phyloP scores from a whole-genome alignment of 1,140 invertebrate species.

The Solenopsis invicta region DNA sequence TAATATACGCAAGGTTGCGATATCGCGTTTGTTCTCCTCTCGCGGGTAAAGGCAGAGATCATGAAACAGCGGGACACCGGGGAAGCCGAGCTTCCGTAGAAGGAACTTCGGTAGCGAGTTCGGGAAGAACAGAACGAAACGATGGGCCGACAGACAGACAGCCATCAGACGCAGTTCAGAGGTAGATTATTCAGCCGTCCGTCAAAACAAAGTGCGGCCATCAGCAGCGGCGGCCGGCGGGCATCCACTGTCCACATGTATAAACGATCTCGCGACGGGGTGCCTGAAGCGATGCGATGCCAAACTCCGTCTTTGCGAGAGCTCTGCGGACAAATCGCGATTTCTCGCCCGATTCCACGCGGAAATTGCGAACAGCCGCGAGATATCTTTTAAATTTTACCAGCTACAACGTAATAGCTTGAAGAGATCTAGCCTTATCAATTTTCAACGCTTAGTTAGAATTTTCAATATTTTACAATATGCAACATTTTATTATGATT shows the following conservation, averaged over 20 bases:
- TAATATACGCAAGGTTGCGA: slow-evolving; percentile 67
- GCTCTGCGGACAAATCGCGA: slow-evolving; percentile 35
- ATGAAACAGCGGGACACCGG: slow-evolving; percentile 73
- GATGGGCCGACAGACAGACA: slow-evolving; percentile 73
- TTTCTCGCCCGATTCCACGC: slow-evolving; percentile 34
- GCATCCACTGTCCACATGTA: slow-evolving; percentile 79
- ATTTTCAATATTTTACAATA: neutral
- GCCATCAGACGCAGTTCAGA: slow-evolving; percentile 76
- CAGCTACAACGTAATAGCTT: too few relatives aligned
- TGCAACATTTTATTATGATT: neutral
- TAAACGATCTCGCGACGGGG: slow-evolving; percentile 79
- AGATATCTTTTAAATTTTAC: neutral
- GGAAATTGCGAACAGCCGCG: slow-evolving; percentile 33
- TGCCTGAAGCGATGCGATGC: slow-evolving; percentile 74
- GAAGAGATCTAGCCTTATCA: neutral
- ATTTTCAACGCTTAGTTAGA: neutral
- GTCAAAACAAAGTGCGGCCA: slow-evolving; percentile 83
- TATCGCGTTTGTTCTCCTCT: slow-evolving; percentile 60
- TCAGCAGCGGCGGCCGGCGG: slow-evolving; percentile 80
- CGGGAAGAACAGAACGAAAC: slow-evolving; percentile 62
- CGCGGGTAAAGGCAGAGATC: slow-evolving; percentile 45
- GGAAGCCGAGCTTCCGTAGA: slow-evolving; percentile 78
- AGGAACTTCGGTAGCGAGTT: slow-evolving; percentile 67
- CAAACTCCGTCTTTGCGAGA: slow-evolving; percentile 73
- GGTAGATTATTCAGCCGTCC: slow-evolving; percentile 83